Conservation (phyloP, 2,888 invertebrate genomes). For the Drosophila koepferae region DNA sequence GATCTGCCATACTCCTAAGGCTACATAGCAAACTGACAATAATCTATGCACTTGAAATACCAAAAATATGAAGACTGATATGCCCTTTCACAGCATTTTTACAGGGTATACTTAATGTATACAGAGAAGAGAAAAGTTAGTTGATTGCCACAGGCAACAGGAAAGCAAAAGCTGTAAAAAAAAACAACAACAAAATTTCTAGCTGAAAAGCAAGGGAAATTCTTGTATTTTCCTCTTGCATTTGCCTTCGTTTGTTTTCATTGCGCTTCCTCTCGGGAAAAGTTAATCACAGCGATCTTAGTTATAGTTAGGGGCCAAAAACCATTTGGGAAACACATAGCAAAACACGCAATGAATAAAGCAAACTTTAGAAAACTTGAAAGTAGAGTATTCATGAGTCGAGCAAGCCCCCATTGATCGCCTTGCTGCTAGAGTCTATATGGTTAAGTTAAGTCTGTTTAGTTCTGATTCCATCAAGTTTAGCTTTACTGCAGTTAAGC, state of each 20-base stretch:
- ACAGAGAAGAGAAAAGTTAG: neutral
- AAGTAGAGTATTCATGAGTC: neutral
- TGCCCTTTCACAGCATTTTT: accelerated
- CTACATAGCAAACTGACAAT: no score
- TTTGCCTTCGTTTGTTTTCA: neutral
- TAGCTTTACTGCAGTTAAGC: neutral
- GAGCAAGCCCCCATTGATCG: neutral
- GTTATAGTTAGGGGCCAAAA: constrained; percentile 14
- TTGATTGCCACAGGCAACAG: constrained; percentile 19
- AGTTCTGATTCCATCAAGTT: neutral
- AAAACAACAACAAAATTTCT: constrained; percentile 4
- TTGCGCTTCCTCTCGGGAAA: constrained; percentile 21
- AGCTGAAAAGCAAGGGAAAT: neutral
- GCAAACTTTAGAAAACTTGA: neutral
- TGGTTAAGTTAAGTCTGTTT: neutral
- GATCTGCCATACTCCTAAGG: neutral
- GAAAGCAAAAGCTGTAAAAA: neutral
- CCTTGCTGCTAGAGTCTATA: neutral
- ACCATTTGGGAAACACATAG: constrained; percentile 35
- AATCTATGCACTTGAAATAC: no score
- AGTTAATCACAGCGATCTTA: constrained; percentile 50
- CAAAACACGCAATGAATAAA: neutral
- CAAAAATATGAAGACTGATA: neutral
- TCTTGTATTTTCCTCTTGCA: constrained; percentile 6
- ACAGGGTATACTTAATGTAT: neutral